Evolutionary conservation across 1,140 invertebrate genomes (phyloP), one percentile per base, ranked within the genome.

Genomic region (Littorina saxatilis): DNA sequence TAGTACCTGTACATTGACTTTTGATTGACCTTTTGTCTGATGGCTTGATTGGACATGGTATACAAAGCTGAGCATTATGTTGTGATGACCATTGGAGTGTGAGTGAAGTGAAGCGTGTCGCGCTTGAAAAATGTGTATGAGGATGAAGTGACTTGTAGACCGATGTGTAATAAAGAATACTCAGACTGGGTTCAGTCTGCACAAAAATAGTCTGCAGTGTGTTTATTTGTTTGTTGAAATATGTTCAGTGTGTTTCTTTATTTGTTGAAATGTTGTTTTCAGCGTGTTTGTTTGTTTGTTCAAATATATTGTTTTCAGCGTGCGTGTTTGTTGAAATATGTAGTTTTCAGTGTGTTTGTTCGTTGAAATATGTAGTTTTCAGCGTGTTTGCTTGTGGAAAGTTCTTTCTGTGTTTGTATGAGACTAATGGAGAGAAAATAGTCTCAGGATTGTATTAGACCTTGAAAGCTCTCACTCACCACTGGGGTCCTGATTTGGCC

Each of bases 161-260:
- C 55, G 35, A 58, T 58, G 55, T 78, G 29, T 78, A 66, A 66
- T 66, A 78, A 78, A 78, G 37, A 78, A 43, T 78, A 63, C 55
- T 78, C 55, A 29, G 76, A 39, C 76, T 78, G 32, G 7, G n/a
- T 40, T 29, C 35, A 78, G 76, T 58, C 58, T 43, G 76, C 58
- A 43, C n/a, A 43, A 78, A 43, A 43, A 40, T 40, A 35, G 15
- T 17, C 66, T 35, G 27, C 66, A 35, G 20, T 17, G 29, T 68
- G 32, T 7, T 68, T 29, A 29, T 32, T 27, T 68, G 66, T 29
- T 20, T 68, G n/a, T 68, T 5, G 7, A 47, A 5, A 47, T 17
- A 17, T 47, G 43, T 17, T 23, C 4, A 11, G 55, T 58, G 55
- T 58, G 55, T 58, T 5, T 27, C 9, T 58, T 9, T 58, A 23